Evolutionary conservation across 2,113 vertebrate genomes (phyloP).

Genomic region (Xenus cinereus): DNA sequence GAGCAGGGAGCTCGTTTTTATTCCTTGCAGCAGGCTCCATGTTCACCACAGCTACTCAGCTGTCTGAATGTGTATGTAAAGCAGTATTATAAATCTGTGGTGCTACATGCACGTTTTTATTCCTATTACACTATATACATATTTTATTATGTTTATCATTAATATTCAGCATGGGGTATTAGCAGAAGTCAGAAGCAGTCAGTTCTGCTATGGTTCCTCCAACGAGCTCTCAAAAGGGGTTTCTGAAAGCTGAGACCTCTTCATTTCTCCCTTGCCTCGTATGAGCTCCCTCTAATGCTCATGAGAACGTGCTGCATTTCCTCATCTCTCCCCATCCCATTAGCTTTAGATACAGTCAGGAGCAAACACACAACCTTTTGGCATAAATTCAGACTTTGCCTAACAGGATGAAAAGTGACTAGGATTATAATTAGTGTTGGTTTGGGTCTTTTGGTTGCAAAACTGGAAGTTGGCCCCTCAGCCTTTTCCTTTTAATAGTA

Average conservation of each 20-base stretch:
- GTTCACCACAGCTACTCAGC: background rate
- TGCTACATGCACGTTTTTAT: conserved; percentile 38
- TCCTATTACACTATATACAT: conserved; percentile 66
- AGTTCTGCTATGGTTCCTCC: conserved; percentile 50
- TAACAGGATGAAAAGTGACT: background rate
- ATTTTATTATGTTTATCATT: conserved; percentile 70
- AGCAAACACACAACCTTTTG: background rate
- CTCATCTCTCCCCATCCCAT: background rate
- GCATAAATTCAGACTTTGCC: background rate
- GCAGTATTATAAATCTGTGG: conserved; percentile 40
- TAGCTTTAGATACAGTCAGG: background rate
- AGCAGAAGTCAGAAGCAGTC: conserved; percentile 63
- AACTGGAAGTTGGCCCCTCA: background rate
- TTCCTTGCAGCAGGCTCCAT: conserved; percentile 24
- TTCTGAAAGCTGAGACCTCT: background rate
- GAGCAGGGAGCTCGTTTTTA: background rate
- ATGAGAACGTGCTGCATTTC: background rate
- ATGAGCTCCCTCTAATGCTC: conserved; percentile 18
- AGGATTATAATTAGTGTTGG: background rate
- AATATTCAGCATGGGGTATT: conserved; percentile 51
- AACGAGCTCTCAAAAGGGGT: background rate
- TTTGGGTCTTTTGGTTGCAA: conserved; percentile 22
- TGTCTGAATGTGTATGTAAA: conserved; percentile 44
- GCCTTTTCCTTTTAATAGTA: conserved; percentile 18
- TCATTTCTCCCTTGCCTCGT: conserved; percentile 6